Conservation (phyloP, 2,113 vertebrate genomes). For the Chunga burmeisteri region DNA sequence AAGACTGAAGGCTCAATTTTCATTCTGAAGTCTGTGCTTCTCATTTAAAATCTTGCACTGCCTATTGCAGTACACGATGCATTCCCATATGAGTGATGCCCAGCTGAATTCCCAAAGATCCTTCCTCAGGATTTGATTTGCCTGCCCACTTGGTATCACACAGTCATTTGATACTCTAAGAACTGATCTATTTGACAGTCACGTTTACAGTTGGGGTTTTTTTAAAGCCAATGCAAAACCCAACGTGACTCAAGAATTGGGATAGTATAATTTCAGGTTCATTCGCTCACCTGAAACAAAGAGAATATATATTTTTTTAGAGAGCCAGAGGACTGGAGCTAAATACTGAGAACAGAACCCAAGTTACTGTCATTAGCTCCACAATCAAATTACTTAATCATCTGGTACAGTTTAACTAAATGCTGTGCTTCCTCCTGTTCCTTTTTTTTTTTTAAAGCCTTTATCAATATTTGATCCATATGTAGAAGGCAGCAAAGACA, state of each 20-base stretch:
- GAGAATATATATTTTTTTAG: too few relatives aligned
- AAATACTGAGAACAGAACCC: not conserved
- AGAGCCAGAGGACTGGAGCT: not conserved
- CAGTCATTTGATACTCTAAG: not conserved
- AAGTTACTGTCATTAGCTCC: not conserved
- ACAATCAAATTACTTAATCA: rapidly evolving
- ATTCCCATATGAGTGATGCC: not conserved
- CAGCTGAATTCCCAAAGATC: not conserved
- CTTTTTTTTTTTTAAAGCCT: not conserved
- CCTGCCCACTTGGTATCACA: not conserved
- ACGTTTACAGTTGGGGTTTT: not conserved
- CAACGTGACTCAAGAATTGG: not conserved
- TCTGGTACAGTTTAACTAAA: not conserved
- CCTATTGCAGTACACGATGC: not conserved
- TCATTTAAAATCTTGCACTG: not conserved
- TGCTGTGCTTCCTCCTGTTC: rapidly evolving
- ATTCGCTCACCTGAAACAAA: not conserved
- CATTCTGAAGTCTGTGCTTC: not conserved
- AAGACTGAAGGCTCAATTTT: not conserved
- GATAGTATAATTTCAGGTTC: not conserved
- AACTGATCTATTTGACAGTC: not conserved
- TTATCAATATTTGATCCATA: too few relatives aligned
- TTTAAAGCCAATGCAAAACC: not conserved
- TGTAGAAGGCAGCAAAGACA: not conserved
- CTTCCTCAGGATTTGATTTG: not conserved